Evolutionary conservation across 2,113 vertebrate species (phyloP).

Genomic region (Brienomyrus longianalis): DNA sequence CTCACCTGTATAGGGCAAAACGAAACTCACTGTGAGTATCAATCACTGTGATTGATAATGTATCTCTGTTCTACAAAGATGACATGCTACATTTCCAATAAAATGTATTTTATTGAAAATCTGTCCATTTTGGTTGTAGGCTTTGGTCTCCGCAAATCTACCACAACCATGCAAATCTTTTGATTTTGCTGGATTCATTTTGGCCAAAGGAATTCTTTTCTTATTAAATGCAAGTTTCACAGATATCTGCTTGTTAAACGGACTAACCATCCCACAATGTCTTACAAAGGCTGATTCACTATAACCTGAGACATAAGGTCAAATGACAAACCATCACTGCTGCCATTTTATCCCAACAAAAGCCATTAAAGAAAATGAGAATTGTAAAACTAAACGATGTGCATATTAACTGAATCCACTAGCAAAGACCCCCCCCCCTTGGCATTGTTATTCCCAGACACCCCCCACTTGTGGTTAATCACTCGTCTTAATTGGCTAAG

Average conservation of each 20-base stretch:
- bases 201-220: neutral
- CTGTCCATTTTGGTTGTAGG: neutral
- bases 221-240: neutral
- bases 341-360: neutral
- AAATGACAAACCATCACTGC: neutral
- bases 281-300: neutral
- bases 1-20: neutral
- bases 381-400: neutral
- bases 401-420: neutral
- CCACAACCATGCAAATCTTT: neutral
- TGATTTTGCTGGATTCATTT: neutral
- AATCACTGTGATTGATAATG: neutral
- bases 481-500: neutral
- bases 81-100: neutral
- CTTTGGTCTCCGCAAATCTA: neutral
- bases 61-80: neutral
- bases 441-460: neutral
- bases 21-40: neutral
- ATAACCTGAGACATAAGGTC: neutral
- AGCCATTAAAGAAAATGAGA: neutral
- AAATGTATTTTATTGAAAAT: neutral
- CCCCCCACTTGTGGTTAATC: neutral
- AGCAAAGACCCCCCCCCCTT: neutral
- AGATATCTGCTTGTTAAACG: neutral
- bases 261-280: neutral